phyloP scores from a whole-genome alignment of 2,797 vertebrate genomes.

The Esox masquinongy region DNA sequence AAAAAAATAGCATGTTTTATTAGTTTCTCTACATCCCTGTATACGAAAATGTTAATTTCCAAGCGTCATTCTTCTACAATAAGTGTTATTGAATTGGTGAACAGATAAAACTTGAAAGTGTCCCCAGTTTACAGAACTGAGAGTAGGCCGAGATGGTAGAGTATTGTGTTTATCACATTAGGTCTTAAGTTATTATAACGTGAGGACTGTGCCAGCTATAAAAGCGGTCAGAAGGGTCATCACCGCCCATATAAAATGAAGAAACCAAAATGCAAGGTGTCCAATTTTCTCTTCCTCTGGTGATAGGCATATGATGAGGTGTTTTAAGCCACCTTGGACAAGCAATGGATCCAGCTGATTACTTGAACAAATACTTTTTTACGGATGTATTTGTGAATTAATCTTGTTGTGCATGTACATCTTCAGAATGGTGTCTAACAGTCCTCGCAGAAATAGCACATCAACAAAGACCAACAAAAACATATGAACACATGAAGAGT shows the following conservation, averaged over 20 bases:
- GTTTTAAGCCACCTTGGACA: slow-evolving; percentile 36
- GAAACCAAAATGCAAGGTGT: slow-evolving; percentile 82
- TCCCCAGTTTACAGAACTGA: slow-evolving; percentile 81
- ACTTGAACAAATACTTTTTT: slow-evolving; percentile 37
- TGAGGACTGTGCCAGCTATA: slow-evolving; percentile 85
- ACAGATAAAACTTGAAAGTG: slow-evolving; percentile 76
- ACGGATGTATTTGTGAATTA: slow-evolving; percentile 43
- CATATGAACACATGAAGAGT: neutral
- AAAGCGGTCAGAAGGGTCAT: slow-evolving; percentile 92
- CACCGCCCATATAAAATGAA: slow-evolving; percentile 88
- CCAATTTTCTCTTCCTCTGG: slow-evolving; percentile 82
- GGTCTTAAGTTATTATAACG: slow-evolving; percentile 86
- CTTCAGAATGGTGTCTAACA: slow-evolving; percentile 2
- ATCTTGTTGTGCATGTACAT: slow-evolving; percentile 31
- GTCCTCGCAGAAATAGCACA: slow-evolving; percentile 4
- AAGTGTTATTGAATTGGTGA: slow-evolving; percentile 76
- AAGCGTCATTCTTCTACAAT: slow-evolving; percentile 64
- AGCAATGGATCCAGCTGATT: slow-evolving; percentile 12
- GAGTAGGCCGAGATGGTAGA: slow-evolving; percentile 76
- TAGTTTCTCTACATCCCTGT: slow-evolving; percentile 5
- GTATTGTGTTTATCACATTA: slow-evolving; percentile 97
- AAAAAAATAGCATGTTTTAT: slow-evolving; percentile 37
- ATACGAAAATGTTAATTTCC: slow-evolving; percentile 29
- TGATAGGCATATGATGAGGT: slow-evolving; percentile 65
- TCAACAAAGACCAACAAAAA: neutral